phyloP scores from a whole-genome alignment of 2,797 vertebrate species.

The Muraenolepis orangiensis region DNA sequence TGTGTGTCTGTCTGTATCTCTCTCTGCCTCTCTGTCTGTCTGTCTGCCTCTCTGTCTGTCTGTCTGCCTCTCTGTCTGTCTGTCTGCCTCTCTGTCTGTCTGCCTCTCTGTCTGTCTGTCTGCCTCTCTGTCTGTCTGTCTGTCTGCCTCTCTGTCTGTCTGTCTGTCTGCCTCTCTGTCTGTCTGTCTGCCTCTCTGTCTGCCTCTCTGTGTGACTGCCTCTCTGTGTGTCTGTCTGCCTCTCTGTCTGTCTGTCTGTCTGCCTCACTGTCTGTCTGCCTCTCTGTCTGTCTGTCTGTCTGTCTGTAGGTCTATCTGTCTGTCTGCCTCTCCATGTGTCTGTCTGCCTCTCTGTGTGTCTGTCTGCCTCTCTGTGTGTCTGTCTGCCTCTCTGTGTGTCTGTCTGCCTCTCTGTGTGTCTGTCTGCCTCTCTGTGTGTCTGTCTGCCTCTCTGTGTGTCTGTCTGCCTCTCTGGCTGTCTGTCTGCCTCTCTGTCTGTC shows the following conservation, averaged over 20 bases:
- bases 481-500: too few relatives aligned
- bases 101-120: too few relatives aligned
- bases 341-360: too few relatives aligned
- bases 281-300: too few relatives aligned
- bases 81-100: not conserved
- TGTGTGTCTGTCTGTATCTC: constrained; percentile 3
- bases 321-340: not conserved
- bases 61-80: not conserved
- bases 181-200: constrained; percentile 19
- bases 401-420: constrained; percentile 29
- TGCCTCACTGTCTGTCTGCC: not conserved
- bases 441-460: not conserved
- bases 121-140: constrained; percentile 29
- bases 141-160: not conserved
- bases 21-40: constrained; percentile 15
- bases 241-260: not conserved
- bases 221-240: constrained; percentile 5
- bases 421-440: constrained; percentile 5
- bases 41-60: constrained; percentile 32
- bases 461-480: not conserved
- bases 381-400: constrained; percentile 19
- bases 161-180: not conserved
- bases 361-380: not conserved
- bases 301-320: constrained; percentile 6
- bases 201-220: constrained; percentile 29